Percentiles rank a stretch among this genome's conserved stretches.
Evolutionary conservation across 2,888 invertebrate species (phyloP).

Genomic region (Cryptosula pallasiana): DNA sequence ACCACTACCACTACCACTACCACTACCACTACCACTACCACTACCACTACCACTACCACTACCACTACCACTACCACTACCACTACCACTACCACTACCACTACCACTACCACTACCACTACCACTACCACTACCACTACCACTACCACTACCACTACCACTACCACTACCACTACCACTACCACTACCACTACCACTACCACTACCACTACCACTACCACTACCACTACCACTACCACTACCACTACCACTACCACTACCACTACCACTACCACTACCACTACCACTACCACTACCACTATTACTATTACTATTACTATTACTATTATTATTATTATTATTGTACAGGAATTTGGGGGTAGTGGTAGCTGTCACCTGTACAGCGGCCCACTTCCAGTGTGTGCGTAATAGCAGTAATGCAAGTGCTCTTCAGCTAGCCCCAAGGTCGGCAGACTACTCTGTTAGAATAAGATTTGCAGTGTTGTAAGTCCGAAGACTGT

Average conservation of each 20-base stretch:
- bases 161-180: slow-evolving; percentile 17
- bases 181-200: slow-evolving; percentile 16
- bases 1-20: slow-evolving; percentile 17
- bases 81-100: slow-evolving; percentile 14
- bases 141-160: slow-evolving; percentile 7
- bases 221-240: slow-evolving; percentile 14
- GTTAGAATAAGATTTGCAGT: no score
- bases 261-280: slow-evolving; percentile 12
- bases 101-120: slow-evolving; percentile 16
- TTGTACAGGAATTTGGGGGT: no score
- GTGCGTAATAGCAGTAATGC: no score
- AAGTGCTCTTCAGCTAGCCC: no score
- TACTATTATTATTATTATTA: no score
- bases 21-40: slow-evolving; percentile 8
- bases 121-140: slow-evolving; percentile 20
- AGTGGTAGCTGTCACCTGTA: no score
- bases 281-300: slow-evolving; percentile 20
- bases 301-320: no score
- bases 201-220: slow-evolving; percentile 15
- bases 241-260: slow-evolving; percentile 15
- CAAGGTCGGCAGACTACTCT: no score
- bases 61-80: slow-evolving; percentile 12
- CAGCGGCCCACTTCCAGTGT: no score
- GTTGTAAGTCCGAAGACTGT: no score
- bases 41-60: slow-evolving; percentile 20